Conservation (phyloP, 2,797 vertebrate genomes). For the Margarornis squamiger region DNA sequence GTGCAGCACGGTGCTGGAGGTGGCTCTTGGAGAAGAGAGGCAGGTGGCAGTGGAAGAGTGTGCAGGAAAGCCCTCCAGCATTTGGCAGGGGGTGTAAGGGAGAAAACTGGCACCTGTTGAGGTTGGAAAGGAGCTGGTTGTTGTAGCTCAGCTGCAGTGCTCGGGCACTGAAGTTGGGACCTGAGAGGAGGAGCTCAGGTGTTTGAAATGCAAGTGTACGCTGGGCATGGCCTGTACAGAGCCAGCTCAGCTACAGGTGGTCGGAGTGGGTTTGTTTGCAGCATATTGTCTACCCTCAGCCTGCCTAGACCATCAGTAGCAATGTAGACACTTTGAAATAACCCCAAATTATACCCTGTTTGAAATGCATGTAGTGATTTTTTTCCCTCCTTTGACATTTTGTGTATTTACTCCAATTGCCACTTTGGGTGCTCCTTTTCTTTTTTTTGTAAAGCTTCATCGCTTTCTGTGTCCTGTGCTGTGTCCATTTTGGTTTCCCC, state of each 20-base stretch:
- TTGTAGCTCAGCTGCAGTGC: not conserved
- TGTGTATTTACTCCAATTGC: not conserved
- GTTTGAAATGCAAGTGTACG: not conserved
- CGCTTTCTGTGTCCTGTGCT: not conserved
- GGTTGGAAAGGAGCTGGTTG: not conserved
- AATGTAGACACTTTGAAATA: not conserved
- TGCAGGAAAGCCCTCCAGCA: not conserved
- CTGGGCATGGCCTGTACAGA: not conserved
- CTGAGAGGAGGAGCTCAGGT: not conserved
- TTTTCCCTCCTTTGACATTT: not conserved
- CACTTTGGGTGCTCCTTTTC: not conserved
- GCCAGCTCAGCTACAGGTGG: not conserved
- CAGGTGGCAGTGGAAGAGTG: not conserved
- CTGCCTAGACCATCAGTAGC: not conserved
- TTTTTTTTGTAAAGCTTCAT: not conserved
- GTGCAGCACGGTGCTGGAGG: accelerated
- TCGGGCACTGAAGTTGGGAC: not conserved
- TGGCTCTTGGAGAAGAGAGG: not conserved
- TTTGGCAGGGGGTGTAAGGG: not conserved
- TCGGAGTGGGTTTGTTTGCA: not conserved
- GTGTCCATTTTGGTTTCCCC: not conserved
- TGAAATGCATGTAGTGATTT: not conserved
- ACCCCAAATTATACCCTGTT: not conserved
- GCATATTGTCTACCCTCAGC: not conserved
- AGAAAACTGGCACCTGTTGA: not conserved